Conservation (phyloP, 1,140 invertebrate species). For the Papilio glaucus region DNA sequence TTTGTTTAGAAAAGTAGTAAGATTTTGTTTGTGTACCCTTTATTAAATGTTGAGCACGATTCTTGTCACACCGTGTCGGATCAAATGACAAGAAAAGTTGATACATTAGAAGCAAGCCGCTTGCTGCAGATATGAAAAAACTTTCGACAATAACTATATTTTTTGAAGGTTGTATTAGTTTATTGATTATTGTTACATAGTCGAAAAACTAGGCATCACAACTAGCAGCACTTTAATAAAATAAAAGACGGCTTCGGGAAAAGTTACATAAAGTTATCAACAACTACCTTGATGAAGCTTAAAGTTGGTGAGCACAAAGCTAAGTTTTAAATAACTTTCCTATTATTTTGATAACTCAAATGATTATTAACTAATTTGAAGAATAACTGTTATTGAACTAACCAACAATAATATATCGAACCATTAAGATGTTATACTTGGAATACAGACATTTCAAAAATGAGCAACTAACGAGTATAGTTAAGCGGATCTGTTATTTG, state of each 20-base stretch:
- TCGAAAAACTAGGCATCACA: no score
- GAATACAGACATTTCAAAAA: conserved; percentile 77
- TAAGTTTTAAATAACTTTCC: background rate
- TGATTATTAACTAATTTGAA: background rate
- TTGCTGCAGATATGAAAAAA: conserved; percentile 12
- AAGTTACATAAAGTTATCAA: no score
- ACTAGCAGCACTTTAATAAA: background rate
- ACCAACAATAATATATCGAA: conserved; percentile 19
- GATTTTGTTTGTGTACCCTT: conserved; percentile 22
- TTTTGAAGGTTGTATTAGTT: background rate
- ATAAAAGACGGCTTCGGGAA: no score
- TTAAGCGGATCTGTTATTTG: conserved; percentile 80
- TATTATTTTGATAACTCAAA: background rate
- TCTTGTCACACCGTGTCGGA: conserved; percentile 22
- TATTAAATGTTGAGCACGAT: conserved; percentile 18
- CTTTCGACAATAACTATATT: background rate
- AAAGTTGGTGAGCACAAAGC: no score
- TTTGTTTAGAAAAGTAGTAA: conserved; percentile 2
- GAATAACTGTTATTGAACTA: background rate
- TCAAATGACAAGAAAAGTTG: conserved; percentile 30
- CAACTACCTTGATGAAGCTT: no score
- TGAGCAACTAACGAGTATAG: conserved; percentile 83
- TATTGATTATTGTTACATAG: background rate
- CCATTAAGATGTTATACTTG: conserved; percentile 41
- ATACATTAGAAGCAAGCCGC: background rate